Percentiles rank a stretch among this genome's conserved stretches.
phyloP scores from a whole-genome alignment of 2,797 vertebrate genomes.

The Gallinago nigripennis region DNA sequence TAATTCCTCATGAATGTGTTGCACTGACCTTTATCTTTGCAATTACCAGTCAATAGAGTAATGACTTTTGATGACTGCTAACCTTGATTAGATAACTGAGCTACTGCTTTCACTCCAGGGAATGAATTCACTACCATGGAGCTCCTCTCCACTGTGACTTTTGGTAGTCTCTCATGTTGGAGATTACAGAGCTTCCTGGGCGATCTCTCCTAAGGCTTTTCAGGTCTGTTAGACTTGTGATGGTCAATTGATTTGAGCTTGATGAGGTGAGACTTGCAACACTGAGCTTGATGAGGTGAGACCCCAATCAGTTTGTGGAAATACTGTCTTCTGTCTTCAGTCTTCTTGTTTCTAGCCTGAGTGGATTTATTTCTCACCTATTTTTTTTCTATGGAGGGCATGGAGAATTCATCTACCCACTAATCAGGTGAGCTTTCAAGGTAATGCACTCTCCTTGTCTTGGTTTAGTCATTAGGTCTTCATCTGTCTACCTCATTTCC shows the following conservation, averaged over 20 bases:
- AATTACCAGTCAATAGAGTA: not conserved
- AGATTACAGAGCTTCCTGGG: not conserved
- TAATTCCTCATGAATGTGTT: not conserved
- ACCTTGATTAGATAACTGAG: not conserved
- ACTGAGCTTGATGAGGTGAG: not conserved
- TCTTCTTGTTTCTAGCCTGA: not conserved
- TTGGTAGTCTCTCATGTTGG: not conserved
- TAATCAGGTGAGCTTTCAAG: not conserved
- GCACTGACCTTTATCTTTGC: not conserved
- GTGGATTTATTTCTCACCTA: not conserved
- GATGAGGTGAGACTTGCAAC: not conserved
- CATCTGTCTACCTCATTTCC: not conserved
- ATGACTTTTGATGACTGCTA: not conserved
- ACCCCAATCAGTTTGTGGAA: not conserved
- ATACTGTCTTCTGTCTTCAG: not conserved
- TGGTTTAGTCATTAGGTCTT: not conserved
- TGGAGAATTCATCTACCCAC: not conserved
- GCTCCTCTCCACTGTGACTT: not conserved
- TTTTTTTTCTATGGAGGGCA: not conserved
- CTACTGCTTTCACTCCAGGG: not conserved
- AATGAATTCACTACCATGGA: not conserved
- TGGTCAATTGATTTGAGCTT: not conserved
- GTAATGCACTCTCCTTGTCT: not conserved
- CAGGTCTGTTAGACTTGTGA: not conserved
- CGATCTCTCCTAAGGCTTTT: not conserved